Percentiles rank a stretch among this genome's conserved stretches.
phyloP scores from a whole-genome alignment of 1,140 invertebrate genomes.

The Triops longicaudatus region DNA sequence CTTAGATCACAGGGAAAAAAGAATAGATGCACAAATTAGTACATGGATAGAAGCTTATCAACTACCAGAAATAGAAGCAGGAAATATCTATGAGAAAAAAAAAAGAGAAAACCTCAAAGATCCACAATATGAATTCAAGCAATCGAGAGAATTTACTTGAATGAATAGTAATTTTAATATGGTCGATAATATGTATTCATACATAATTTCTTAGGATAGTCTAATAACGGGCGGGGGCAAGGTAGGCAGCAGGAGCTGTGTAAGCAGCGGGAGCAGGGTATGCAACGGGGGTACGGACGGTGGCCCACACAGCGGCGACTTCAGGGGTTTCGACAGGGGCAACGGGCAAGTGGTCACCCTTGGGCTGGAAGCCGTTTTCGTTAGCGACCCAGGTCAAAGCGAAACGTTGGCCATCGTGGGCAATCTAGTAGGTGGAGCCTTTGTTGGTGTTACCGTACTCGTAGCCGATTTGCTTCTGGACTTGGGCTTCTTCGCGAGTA shows the following conservation, averaged over 20 bases:
- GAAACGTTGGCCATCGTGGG: constrained; percentile 32
- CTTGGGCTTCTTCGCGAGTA: constrained; percentile 21
- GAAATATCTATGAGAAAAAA: too few relatives aligned
- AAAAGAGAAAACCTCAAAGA: too few relatives aligned
- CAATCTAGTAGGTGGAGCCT: constrained; percentile 28
- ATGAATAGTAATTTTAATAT: too few relatives aligned
- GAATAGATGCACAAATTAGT: too few relatives aligned
- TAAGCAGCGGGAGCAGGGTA: background rate
- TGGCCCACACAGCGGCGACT: constrained; percentile 21
- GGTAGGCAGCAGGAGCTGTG: background rate
- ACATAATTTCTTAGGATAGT: background rate
- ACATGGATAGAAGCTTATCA: too few relatives aligned
- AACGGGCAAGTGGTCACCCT: constrained; percentile 35
- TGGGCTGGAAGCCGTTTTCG: constrained; percentile 54
- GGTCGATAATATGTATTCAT: background rate
- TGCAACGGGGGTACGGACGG: background rate
- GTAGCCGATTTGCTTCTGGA: constrained; percentile 27
- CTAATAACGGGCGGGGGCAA: background rate
- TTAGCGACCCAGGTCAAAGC: constrained; percentile 53
- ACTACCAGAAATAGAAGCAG: too few relatives aligned
- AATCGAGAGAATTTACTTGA: too few relatives aligned
- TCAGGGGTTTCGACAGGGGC: constrained; percentile 28
- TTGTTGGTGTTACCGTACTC: constrained; percentile 26
- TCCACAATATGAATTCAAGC: too few relatives aligned
- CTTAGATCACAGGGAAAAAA: too few relatives aligned